Evolutionary conservation across 1,140 invertebrate species (phyloP).

Genomic region (Musca domestica): DNA sequence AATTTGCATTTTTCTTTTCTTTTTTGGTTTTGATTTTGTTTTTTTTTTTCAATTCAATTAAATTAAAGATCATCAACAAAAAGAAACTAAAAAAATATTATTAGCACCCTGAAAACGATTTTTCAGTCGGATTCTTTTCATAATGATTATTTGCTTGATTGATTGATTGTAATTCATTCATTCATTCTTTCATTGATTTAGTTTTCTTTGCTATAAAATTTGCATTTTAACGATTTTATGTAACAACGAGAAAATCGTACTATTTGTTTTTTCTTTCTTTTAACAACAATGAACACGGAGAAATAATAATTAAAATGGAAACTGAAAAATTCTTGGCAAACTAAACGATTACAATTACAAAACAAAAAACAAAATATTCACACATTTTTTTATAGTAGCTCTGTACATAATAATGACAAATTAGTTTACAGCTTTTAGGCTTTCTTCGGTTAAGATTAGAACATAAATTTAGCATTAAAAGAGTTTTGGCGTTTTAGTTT

Average conservation of each 20-base stretch:
- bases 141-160: neutral
- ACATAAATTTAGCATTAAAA: constrained; percentile 6
- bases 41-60: constrained; percentile 15
- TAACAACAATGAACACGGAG: constrained; percentile 13
- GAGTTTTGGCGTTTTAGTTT: neutral
- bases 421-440: constrained; percentile 17
- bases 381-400: neutral
- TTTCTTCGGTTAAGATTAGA: neutral
- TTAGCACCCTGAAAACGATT: constrained; percentile 54
- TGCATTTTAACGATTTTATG: constrained; percentile 12
- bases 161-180: no score
- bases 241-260: no score
- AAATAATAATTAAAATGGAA: constrained; percentile 17
- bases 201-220: no score
- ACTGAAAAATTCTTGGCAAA: neutral
- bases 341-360: neutral
- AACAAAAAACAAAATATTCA: neutral
- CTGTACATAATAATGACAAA: neutral
- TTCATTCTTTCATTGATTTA: no score
- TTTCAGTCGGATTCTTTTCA: constrained; percentile 47
- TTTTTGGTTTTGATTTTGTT: constrained; percentile 2
- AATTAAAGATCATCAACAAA: constrained; percentile 7
- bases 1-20: neutral
- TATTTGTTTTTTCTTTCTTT: constrained; percentile 18
- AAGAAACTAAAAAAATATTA: neutral